These are phyloP conservation scores for Aurelia sp. DNA, from an alignment of 30 jellyfish, hydroid and myxozoan species.

Conservation along the genomic window DNA sequence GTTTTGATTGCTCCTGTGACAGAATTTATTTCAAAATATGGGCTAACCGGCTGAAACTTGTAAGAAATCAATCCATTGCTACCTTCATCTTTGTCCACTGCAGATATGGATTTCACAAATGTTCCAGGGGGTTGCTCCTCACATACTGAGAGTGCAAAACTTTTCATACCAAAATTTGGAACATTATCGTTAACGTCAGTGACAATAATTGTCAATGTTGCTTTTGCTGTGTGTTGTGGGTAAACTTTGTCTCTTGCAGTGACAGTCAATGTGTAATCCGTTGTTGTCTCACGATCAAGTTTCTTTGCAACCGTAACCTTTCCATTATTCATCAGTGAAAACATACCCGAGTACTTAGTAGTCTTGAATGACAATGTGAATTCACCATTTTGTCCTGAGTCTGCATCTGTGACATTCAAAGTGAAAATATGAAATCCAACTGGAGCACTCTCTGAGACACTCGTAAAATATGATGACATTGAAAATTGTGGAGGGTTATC, in stretches of 20 bases:
- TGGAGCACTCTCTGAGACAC: slow-evolving; percentile 74
- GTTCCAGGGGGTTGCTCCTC: slow-evolving; percentile 96
- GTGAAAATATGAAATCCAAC: slow-evolving; percentile 51
- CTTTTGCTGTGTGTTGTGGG: slow-evolving; percentile 76
- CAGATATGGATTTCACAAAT: slow-evolving; percentile 71
- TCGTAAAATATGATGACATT: slow-evolving; percentile 52
- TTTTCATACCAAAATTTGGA: slow-evolving; percentile 76
- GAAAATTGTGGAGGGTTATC: slow-evolving; percentile 92
- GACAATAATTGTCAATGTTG: slow-evolving; percentile 65
- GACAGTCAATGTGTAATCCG: slow-evolving; percentile 49
- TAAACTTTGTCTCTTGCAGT: slow-evolving; percentile 82
- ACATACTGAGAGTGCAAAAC: slow-evolving; percentile 63
- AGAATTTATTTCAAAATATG: slow-evolving; percentile 57
- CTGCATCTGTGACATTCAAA: slow-evolving; percentile 90
- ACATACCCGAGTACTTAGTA: slow-evolving; percentile 37
- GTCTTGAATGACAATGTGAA: slow-evolving; percentile 29
- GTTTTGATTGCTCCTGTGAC: slow-evolving; percentile 85
- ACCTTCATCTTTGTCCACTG: slow-evolving; percentile 89
- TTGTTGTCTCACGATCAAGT: slow-evolving; percentile 80
- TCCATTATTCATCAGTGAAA: slow-evolving; percentile 63
- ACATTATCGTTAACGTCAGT: slow-evolving; percentile 88
- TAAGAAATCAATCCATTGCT: slow-evolving; percentile 79
- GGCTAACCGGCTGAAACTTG: slow-evolving; percentile 60
- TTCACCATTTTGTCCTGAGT: slow-evolving; percentile 88
- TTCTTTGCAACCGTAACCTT: slow-evolving; percentile 51